Evolutionary conservation across 2,888 invertebrate species (phyloP).

Genomic region (Drosophila quinaria): DNA sequence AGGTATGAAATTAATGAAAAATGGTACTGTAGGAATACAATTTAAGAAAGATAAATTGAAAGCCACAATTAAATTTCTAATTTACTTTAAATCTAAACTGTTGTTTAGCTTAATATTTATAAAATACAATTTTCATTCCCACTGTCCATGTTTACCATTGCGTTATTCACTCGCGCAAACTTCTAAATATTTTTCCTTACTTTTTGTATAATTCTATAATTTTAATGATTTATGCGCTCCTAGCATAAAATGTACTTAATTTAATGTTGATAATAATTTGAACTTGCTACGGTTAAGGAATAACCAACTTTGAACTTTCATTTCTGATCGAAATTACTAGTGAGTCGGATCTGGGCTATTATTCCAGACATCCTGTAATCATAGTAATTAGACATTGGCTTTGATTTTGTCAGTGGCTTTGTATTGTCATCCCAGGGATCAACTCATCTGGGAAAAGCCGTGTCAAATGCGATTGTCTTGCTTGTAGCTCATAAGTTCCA

Average conservation of each 20-base stretch:
- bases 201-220: background rate
- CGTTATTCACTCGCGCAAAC: no score
- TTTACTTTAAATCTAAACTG: no score
- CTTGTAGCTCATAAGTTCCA: constrained; percentile 23
- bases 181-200: no score
- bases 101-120: no score
- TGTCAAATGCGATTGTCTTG: constrained; percentile 26
- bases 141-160: no score
- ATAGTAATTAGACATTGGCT: constrained; percentile 64
- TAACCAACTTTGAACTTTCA: background rate
- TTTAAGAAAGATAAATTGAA: no score
- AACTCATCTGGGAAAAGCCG: constrained; percentile 38
- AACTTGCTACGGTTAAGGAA: background rate
- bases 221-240: background rate
- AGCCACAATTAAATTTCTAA: no score
- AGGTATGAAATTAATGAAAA: background rate
- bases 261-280: background rate
- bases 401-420: constrained; percentile 33
- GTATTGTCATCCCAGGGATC: constrained; percentile 45
- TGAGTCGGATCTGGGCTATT: background rate
- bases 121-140: no score
- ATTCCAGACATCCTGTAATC: background rate
- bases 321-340: background rate
- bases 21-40: background rate
- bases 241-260: background rate